Base-by-base conservation (phyloP, 2,113 vertebrate genomes). In the Haliaeetus leucogaster region DNA sequence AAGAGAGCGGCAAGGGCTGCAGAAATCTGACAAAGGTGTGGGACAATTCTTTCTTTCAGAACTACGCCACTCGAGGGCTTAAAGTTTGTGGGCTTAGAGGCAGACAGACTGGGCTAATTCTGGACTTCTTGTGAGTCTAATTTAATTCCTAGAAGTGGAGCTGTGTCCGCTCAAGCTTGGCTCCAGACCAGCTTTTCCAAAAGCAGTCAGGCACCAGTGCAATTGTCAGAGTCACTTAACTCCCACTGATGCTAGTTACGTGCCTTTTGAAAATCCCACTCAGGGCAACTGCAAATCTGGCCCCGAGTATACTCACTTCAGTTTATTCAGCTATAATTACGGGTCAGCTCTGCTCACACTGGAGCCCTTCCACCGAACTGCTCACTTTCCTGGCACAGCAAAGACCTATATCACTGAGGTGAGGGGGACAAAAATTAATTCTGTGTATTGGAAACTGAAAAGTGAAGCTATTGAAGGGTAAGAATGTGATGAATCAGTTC, bases 151-250 rank as follows among this genome's bases (percentile, higher is more conserved):
- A 82, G 70, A 93, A 95, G 50, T 55, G 48, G 68, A 89, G 29
- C 29, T 93, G 68, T 91, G 61, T 85, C 83, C 4, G 8, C 70
- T 79, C 42, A 77, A 93, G 58, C 74, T 95, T 83, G 93, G 92
- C 94, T 91, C 32, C 67, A 73, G 48, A 76, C 32, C 70, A 80
- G 61, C 66, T 68, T 86, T 95, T 88, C 86, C 91, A 90, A 77
- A 93, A 93, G 89, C 71, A 93, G 73, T 66, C 73, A 96, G 73
- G 62, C 94, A 91, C 58, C 70, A 62, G 78, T 43, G 59, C 91
- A 88, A 80, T 95, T 90, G 83, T 93, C 91, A 87, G 77, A 95
- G 85, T 85, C 90, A 88, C 92, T 91, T 92, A 50, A 83, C 67
- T 95, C 89, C 79, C 82, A 36, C 82, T 83, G 93, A 77, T 80